Evolutionary conservation across 2,888 invertebrate genomes (phyloP), one percentile per base, ranked within the genome.

Genomic region (Icerya purchasi): DNA sequence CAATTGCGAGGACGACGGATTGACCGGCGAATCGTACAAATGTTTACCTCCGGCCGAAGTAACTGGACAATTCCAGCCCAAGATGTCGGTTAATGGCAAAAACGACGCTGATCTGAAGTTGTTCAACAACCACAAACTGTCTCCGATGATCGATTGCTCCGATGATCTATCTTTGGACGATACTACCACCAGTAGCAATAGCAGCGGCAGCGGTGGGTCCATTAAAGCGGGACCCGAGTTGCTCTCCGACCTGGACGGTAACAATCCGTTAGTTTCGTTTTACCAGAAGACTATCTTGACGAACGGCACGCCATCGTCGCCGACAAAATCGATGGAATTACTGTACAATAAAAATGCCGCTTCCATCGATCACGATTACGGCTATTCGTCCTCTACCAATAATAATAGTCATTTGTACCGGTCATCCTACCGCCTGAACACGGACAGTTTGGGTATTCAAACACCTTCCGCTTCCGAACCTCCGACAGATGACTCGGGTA

Each of bases 391-490:
- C 36, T 49, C 60, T 20, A 56, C 60, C 18, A 52, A 56, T 22
- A 24, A 51, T 21, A 56, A 23, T 53, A 56, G 2, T 22, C 18
- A 53, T 1, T 60, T 60, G 22, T 36, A 36, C 14, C 36, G 36
- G 5, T 8, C 5, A 14, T 3, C 2, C 21, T 22, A 18, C 3
- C 22, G 21, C 74, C 70, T 76, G 75, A 69, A 76, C 64, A 61
- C 81, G 63, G 83, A 83, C 68, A 77, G 77, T 67, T 78, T 85
- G 57, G 86, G 86, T 66, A 79, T 87, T 23, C 86, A 87, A 69
- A 89, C 90, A 65, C 89, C 90, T 60, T 89, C 90, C 52, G 90
- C 90, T 78, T 89, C 90, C 64, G 88, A 60, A 56, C 60, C 60
- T 25, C 56, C 60, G 23, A 56, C 56, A 23, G 90, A 58, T 53